Percentiles rank a stretch among this genome's conserved stretches.
phyloP scores from a whole-genome alignment of 2,113 vertebrate genomes.

The Cinclus cinclus region DNA sequence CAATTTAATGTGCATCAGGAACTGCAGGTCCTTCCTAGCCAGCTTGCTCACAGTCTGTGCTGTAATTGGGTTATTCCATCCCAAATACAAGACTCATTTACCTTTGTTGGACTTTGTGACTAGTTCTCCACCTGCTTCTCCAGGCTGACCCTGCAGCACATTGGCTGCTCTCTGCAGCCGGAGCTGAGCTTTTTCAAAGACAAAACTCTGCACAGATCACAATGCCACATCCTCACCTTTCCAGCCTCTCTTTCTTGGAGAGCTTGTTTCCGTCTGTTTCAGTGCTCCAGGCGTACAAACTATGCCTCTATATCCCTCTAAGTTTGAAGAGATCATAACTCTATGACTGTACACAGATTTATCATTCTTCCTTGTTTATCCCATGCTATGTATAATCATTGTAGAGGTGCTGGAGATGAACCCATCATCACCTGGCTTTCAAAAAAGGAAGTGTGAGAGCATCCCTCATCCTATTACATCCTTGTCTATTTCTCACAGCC shows the following conservation, averaged over 20 bases:
- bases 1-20: not conserved
- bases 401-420: not conserved
- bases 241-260: not conserved
- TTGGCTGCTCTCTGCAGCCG: not conserved
- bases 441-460: not conserved
- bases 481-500: not conserved
- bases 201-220: not conserved
- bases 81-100: not conserved
- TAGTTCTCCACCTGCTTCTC: not conserved
- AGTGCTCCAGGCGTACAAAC: not conserved
- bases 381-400: accelerated
- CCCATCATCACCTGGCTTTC: not conserved
- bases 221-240: not conserved
- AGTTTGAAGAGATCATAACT: not conserved
- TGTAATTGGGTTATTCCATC: not conserved
- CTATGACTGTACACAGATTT: not conserved
- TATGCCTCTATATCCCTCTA: not conserved
- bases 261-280: accelerated
- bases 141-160: not conserved
- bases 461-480: not conserved
- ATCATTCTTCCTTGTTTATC: not conserved
- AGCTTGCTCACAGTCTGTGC: not conserved
- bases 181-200: not conserved
- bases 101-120: not conserved
- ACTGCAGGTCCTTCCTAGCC: not conserved